Evolutionary conservation across 2,113 vertebrate genomes (phyloP), one percentile per base, ranked within the genome.

Genomic region (Oreocharis arfaki): DNA sequence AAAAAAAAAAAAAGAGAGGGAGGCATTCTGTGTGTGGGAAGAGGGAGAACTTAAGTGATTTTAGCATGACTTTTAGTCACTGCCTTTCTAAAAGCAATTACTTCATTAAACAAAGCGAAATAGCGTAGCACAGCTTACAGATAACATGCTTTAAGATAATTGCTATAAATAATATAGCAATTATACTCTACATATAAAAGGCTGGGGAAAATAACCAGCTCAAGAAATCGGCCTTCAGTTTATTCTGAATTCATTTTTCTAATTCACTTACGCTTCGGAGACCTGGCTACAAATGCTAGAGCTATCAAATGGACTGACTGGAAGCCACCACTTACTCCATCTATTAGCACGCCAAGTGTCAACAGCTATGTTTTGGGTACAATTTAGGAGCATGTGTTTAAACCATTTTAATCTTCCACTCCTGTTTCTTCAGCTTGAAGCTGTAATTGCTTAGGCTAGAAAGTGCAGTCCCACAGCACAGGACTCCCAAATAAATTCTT

Each of bases 401-500:
- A 97, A 96, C 91, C 94, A 96, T 97, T 95, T 97, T 94, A 98
- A 96, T 96, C 95, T 93, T 91, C 83, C 61, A 85, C 93, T 97
- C 87, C 93, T 50, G 42, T 95, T 97, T 95, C 96, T 95, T 96
- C 93, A 94, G 94, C 95, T 94, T 78, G 84, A 92, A 90, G 94
- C 94, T 75, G 68, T 96, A 97, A 97, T 93, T 94, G 94, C 81
- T 57, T 84, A 96, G 97, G 97, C 97, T 98, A 98, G 93, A 95
- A 96, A 97, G 96, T 84, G 89, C 35, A 28, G 92, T 97, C 96
- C 91, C 83, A 53, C 30, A 97, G 97, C 95, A 88, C 93, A 87
- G 4, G 91, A 75, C 88, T 96, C 96, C 91, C 95, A 97, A 96
- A 98, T 97, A 98, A 97, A 98, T 97, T 96, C 94, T 91, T 80